Evolutionary conservation across 2,888 invertebrate genomes (phyloP).

Genomic region (Matsumyia berberina): DNA sequence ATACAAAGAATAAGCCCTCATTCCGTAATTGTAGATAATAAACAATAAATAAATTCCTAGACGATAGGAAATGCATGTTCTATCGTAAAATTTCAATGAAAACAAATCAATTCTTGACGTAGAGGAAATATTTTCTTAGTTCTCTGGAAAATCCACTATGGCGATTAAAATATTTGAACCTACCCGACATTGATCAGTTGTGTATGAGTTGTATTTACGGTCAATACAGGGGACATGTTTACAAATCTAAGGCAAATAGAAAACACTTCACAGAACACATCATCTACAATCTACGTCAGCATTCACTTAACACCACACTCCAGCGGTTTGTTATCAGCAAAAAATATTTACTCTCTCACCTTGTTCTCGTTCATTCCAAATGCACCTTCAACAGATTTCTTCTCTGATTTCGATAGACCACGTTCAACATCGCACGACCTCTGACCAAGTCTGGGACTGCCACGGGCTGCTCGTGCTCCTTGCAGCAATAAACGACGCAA

Average conservation of each 20-base stretch:
- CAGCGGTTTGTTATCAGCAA: slow-evolving; percentile 8
- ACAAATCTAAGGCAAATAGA: background rate
- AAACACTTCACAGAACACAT: background rate
- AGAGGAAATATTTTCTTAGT: background rate
- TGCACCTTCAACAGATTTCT: slow-evolving; percentile 72
- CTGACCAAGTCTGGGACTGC: slow-evolving; percentile 78
- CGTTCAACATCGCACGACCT: slow-evolving; percentile 79
- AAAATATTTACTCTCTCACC: slow-evolving; percentile 39
- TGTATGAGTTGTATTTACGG: background rate
- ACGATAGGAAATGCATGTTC: too few relatives aligned
- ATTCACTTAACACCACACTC: background rate
- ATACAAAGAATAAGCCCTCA: too few relatives aligned
- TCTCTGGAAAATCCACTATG: too few relatives aligned
- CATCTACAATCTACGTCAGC: background rate
- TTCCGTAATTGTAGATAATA: too few relatives aligned
- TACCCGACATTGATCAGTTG: background rate
- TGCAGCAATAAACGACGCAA: slow-evolving; percentile 78
- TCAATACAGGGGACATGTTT: background rate
- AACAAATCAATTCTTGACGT: background rate
- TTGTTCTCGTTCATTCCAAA: slow-evolving; percentile 74
- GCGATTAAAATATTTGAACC: background rate
- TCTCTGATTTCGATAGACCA: slow-evolving; percentile 75
- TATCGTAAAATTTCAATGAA: background rate
- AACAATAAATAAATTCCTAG: too few relatives aligned
- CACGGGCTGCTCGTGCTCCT: slow-evolving; percentile 77